Evolutionary conservation across 2,797 vertebrate species (phyloP).

Genomic region (Sandelia bainsii): DNA sequence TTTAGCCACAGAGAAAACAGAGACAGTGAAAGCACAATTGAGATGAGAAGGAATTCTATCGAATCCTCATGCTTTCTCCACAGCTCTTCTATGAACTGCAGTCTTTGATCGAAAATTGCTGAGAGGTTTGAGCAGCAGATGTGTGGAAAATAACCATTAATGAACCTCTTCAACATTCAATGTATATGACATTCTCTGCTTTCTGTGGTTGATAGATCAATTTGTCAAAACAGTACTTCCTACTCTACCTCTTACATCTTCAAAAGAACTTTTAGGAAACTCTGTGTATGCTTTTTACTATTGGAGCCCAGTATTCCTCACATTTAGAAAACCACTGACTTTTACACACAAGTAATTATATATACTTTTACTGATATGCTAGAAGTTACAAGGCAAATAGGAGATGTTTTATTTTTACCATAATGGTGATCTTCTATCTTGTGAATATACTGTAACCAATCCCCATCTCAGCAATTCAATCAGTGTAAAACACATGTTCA

Average conservation of each 20-base stretch:
- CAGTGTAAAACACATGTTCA: conserved; percentile 16
- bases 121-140: conserved; percentile 52
- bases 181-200: conserved; percentile 16
- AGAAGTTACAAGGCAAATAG: background rate
- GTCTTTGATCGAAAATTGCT: conserved; percentile 56
- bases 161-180: conserved; percentile 51
- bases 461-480: conserved; percentile 1
- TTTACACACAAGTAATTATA: conserved; percentile 2
- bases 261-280: conserved; percentile 13
- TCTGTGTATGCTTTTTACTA: background rate
- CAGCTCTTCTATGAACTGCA: conserved; percentile 32
- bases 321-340: background rate
- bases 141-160: conserved; percentile 54
- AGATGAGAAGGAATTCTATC: conserved; percentile 45
- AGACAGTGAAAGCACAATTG: conserved; percentile 56
- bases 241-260: conserved; percentile 12
- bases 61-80: conserved; percentile 24
- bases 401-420: background rate
- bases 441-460: conserved; percentile 8
- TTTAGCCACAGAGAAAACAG: conserved; percentile 52
- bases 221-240: conserved; percentile 45
- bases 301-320: background rate
- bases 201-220: conserved; percentile 27
- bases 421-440: background rate
- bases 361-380: background rate